A percentile compares a stretch with the other conserved stretches of the same genome.
phyloP scores from a whole-genome alignment of 2,113 vertebrate species.

The Ptychochromis oligacanthus region DNA sequence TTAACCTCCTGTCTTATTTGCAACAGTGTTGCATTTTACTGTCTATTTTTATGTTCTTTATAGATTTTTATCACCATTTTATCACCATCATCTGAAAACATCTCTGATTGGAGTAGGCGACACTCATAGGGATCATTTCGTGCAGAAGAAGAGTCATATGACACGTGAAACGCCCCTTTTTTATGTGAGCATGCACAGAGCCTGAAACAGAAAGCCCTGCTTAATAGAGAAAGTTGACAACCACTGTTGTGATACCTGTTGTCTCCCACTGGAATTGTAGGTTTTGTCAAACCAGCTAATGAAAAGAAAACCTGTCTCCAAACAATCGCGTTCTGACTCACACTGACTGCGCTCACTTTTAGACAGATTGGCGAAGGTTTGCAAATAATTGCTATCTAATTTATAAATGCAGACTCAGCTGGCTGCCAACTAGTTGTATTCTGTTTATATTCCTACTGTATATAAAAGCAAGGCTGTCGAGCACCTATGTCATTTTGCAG shows the following conservation, averaged over 20 bases:
- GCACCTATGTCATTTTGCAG: too few species aligned
- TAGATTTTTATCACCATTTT: too few species aligned
- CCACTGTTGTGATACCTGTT: background rate
- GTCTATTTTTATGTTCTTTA: background rate
- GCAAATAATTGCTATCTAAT: background rate
- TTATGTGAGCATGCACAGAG: background rate
- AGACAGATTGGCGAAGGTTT: background rate
- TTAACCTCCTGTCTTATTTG: background rate
- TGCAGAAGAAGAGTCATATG: background rate
- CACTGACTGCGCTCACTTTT: too few species aligned
- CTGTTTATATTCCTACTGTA: background rate
- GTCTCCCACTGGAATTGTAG: background rate
- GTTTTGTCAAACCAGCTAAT: too few species aligned
- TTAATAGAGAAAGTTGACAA: background rate
- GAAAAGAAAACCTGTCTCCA: background rate
- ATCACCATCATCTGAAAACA: background rate
- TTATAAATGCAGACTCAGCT: background rate
- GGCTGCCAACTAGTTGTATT: background rate
- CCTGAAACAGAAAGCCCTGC: background rate
- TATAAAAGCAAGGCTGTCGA: too few species aligned
- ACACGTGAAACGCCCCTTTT: background rate
- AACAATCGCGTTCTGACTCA: too few species aligned
- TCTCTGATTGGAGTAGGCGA: background rate
- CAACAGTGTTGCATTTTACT: background rate
- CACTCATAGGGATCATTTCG: background rate